Percentiles rank a stretch among this genome's conserved stretches.
Evolutionary conservation across 2,797 vertebrate species (phyloP).

Genomic region (Telmatherina bonti): DNA sequence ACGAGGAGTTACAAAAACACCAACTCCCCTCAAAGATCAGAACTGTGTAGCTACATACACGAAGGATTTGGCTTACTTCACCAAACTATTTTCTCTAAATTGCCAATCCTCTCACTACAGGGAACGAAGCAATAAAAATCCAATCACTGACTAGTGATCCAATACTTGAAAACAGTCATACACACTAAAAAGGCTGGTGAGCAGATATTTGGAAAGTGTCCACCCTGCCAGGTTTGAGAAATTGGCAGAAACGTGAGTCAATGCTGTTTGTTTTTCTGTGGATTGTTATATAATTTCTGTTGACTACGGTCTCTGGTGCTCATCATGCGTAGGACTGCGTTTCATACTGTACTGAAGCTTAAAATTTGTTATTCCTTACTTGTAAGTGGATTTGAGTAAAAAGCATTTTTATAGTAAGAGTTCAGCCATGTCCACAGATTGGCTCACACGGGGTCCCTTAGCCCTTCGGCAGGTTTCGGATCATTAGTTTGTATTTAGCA

Average conservation of each 20-base stretch:
- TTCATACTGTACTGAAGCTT: background rate
- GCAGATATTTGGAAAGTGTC: background rate
- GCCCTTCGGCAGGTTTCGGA: background rate
- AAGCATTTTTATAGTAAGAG: background rate
- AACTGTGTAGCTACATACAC: background rate
- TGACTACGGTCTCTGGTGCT: background rate
- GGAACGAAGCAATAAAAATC: slow-evolving; percentile 17
- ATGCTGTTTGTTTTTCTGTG: background rate
- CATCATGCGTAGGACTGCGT: background rate
- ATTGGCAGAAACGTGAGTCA: background rate
- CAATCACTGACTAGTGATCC: background rate
- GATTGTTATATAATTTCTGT: slow-evolving; percentile 1
- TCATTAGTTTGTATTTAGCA: background rate
- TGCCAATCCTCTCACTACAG: background rate
- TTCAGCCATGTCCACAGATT: background rate
- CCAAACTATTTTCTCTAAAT: slow-evolving; percentile 10
- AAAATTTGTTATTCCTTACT: background rate
- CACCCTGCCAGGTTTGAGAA: background rate
- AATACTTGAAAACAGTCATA: slow-evolving; percentile 1
- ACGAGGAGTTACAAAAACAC: slow-evolving; percentile 12
- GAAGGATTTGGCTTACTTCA: background rate
- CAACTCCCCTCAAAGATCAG: background rate
- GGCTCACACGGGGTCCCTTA: background rate
- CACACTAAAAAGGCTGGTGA: background rate
- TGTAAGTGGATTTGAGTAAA: background rate